These are phyloP conservation scores for Ceyx melanurus DNA, from an alignment of 2,113 vertebrate genomes.

Conservation along the genomic window DNA sequence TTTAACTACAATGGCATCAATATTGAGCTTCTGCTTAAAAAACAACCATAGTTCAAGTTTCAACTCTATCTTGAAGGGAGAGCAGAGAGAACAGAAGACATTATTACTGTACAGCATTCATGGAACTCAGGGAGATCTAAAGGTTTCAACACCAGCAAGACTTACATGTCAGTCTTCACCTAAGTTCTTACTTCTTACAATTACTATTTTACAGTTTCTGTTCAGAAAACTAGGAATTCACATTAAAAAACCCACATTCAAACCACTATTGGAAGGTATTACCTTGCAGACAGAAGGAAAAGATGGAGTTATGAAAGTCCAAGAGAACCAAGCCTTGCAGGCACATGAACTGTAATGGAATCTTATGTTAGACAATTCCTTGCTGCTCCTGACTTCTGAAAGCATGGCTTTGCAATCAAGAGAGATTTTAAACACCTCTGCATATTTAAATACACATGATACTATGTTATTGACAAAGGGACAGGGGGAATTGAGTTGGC, in stretches of 20 bases:
- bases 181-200: not conserved
- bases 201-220: not conserved
- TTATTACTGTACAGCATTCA: not conserved
- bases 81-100: not conserved
- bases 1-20: not conserved
- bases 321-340: not conserved
- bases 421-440: not conserved
- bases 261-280: not conserved
- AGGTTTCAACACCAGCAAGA: not conserved
- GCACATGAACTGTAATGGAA: not conserved
- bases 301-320: not conserved
- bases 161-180: not conserved
- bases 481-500: not conserved
- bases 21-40: not conserved
- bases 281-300: not conserved
- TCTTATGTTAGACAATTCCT: not conserved
- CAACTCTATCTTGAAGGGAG: not conserved
- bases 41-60: not conserved
- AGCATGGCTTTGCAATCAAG: not conserved
- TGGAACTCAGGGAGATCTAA: not conserved
- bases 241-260: not conserved
- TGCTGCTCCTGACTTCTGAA: not conserved
- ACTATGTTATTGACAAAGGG: not conserved
- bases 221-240: not conserved
- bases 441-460: not conserved